Evolutionary conservation across 2,113 vertebrate genomes (phyloP).

Genomic region (Pterophyllum scalare): DNA sequence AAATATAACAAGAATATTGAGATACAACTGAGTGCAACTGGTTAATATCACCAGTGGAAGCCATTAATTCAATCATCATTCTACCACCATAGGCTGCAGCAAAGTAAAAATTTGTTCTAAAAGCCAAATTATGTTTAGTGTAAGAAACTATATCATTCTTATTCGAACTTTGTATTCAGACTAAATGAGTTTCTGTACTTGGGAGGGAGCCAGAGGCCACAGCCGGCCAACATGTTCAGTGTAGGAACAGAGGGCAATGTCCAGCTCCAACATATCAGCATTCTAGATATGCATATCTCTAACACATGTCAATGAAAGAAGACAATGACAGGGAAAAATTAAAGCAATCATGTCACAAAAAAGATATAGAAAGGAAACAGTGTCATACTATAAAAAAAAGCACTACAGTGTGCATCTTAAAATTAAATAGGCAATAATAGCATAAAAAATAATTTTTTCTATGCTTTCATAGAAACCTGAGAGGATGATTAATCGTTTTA

Average conservation of each 20-base stretch:
- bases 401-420: not conserved
- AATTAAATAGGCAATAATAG: not conserved
- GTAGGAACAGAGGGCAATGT: slow-evolving; percentile 72
- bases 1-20: not conserved
- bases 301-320: slow-evolving; percentile 2
- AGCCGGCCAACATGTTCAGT: slow-evolving; percentile 35
- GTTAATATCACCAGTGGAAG: not conserved
- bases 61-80: not conserved
- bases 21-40: not conserved
- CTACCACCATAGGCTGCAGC: not conserved
- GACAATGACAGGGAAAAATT: not conserved
- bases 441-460: not conserved
- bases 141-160: not conserved
- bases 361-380: not conserved
- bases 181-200: slow-evolving; percentile 17
- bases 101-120: not conserved
- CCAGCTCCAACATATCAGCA: slow-evolving; percentile 73
- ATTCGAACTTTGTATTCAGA: slow-evolving; percentile 61
- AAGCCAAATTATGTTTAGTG: not conserved
- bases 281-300: slow-evolving; percentile 51
- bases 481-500: slow-evolving; percentile 21
- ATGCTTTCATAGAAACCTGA: not conserved
- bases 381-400: not conserved
- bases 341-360: not conserved
- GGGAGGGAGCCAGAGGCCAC: slow-evolving; percentile 27